Percentiles rank a stretch among this genome's conserved stretches.
phyloP scores from a whole-genome alignment of 2,797 vertebrate genomes.

The Lacerta agilis region DNA sequence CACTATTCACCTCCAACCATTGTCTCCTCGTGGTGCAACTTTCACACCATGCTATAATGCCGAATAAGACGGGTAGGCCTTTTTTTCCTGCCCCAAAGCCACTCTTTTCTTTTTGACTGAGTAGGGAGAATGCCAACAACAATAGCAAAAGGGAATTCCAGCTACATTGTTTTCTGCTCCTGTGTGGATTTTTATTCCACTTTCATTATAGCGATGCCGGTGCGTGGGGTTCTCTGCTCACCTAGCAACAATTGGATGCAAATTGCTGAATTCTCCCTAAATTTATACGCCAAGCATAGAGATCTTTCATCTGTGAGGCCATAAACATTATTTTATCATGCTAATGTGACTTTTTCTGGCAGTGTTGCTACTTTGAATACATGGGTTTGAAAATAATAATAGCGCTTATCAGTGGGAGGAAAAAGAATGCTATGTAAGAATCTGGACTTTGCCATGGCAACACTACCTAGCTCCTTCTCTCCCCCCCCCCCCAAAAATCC shows the following conservation, averaged over 20 bases:
- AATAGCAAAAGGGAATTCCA: conserved; percentile 19
- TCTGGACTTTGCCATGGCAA: conserved; percentile 73
- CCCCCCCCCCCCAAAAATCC: conserved; percentile 15
- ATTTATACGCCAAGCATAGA: conserved; percentile 40
- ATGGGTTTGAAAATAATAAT: conserved; percentile 39
- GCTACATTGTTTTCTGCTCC: conserved; percentile 27
- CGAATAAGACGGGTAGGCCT: conserved; percentile 41
- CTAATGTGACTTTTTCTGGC: conserved; percentile 46
- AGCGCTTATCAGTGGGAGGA: conserved; percentile 3
- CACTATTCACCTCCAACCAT: conserved; percentile 29
- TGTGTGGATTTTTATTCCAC: conserved; percentile 54
- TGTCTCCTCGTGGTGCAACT: conserved; percentile 35
- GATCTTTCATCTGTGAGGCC: conserved; percentile 30
- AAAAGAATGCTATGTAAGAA: conserved; percentile 55
- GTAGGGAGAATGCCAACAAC: conserved; percentile 12
- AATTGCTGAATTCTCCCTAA: conserved; percentile 45
- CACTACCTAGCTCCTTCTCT: conserved; percentile 50
- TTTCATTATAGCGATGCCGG: conserved; percentile 37
- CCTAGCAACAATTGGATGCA: conserved; percentile 44
- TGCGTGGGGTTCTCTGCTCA: conserved; percentile 36
- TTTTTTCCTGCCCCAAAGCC: conserved; percentile 31
- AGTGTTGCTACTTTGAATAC: conserved; percentile 41
- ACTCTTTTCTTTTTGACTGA: conserved; percentile 8
- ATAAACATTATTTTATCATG: conserved; percentile 53
- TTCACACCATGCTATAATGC: conserved; percentile 37